Evolutionary conservation across 2,888 invertebrate genomes (phyloP), one percentile per base, ranked within the genome.

Genomic region (Mesorhabditis sp.): DNA sequence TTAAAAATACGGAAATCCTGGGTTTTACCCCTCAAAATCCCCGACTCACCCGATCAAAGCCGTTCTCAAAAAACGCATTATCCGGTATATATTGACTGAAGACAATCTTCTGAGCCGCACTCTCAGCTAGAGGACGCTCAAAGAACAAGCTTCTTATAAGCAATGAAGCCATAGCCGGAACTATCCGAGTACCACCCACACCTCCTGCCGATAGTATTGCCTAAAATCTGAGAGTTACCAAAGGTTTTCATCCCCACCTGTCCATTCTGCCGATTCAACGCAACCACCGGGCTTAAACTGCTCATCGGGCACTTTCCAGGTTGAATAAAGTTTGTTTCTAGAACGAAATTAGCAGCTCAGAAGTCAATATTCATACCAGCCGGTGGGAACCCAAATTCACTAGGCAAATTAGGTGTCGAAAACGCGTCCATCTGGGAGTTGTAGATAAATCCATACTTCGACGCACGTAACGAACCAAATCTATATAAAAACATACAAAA

Each of bases 221-320:
- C 58, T 50, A n/a, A 50, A 50, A 28, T 28, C 28, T 28, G 28
- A 28, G 28, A 28, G 28, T 28, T 28, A 28, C 28, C 28, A 28
- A 50, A 50, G 58, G 58, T 13, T 50, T 50, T 50, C 7, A n/a
- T 50, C n/a, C 58, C 58, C 7, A 50, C 58, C 58, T 50, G 58
- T 2, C 58, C 58, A 50, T 50, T 50, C 58, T 50, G 10, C n/a
- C 58, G 58, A 50, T 50, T 50, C 58, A 50, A 2, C 58, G 58
- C 58, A n/a, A 50, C 58, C n/a, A 50, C n/a, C 58, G 58, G 58
- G n/a, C 58, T 50, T n/a, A 50, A 50, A 50, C 58, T 50, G 58
- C 58, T 50, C 58, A 50, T 50, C 58, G 58, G 58, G n/a, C 58
- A 50, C 58, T 50, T 50, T n/a, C 58, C 58, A 50, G 58, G 58